A percentile compares a stretch with the other conserved stretches of the same genome.
Evolutionary conservation across 2,113 vertebrate species (phyloP).

Genomic region (Spea multiplicata): DNA sequence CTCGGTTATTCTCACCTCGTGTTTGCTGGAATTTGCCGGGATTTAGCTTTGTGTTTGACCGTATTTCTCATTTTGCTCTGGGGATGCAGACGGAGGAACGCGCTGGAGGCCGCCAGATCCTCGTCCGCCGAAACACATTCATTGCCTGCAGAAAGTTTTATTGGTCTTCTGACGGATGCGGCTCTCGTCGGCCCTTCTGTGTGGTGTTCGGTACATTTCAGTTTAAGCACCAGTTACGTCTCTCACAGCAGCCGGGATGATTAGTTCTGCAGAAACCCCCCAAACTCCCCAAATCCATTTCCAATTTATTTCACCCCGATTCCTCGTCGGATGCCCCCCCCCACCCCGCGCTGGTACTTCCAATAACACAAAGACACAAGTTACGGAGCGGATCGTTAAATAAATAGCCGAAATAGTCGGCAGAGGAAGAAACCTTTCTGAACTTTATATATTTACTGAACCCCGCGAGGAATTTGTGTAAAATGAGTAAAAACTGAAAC

Average conservation of each 20-base stretch:
- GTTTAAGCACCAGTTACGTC: conserved; percentile 15
- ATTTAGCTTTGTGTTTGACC: background rate
- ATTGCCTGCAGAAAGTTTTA: conserved; percentile 26
- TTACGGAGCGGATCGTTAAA: too few relatives aligned
- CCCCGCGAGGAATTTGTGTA: too few relatives aligned
- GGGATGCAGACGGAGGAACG: background rate
- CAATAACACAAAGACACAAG: too few relatives aligned
- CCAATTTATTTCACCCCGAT: too few relatives aligned
- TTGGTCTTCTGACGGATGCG: conserved; percentile 22
- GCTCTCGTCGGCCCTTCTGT: background rate
- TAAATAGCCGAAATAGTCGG: too few relatives aligned
- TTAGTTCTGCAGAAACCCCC: too few relatives aligned
- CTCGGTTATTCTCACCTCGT: background rate
- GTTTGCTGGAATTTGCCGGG: conserved; percentile 7
- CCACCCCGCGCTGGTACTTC: too few relatives aligned
- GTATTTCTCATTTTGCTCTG: background rate
- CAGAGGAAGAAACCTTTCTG: too few relatives aligned
- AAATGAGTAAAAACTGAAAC: too few relatives aligned
- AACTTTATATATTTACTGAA: too few relatives aligned
- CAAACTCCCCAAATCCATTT: too few relatives aligned
- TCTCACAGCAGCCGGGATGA: background rate
- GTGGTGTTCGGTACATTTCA: conserved; percentile 4
- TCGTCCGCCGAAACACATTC: conserved; percentile 10
- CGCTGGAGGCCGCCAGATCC: conserved; percentile 8
- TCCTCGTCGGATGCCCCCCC: too few relatives aligned